Evolutionary conservation across 2,113 vertebrate species (phyloP), one percentile per base, ranked within the genome.

Genomic region (Gulo gulo): DNA sequence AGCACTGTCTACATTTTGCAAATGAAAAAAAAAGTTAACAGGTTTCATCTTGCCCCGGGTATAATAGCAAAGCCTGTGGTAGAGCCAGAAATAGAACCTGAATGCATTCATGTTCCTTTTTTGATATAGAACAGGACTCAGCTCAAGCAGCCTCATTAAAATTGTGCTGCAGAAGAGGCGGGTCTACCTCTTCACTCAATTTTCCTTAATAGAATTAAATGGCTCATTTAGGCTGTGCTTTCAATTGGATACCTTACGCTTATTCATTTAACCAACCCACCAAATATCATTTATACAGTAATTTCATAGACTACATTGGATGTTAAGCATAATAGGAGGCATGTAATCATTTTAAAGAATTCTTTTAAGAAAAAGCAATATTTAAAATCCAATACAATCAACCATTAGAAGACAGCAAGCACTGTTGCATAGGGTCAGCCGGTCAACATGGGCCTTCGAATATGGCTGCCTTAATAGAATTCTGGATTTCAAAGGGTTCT

Each of bases 71-170:
- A 97, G 74, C 95, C 94, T 69, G 23, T 67, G 59, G 78, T 73
- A 84, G 81, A 95, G 69, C 69, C 94, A 90, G 80, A 97, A 97
- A 96, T 92, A 97, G 97, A 98, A 95, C 16, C 92, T 65, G 57
- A 31, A 95, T 55, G 45, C 65, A 88, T 90, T 69, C 89, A 61
- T 94, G 61, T 74, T 96, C 57, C 52, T 76, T 97, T 81, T 94
- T 89, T 96, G 82, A 97, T 94, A 63, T 71, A 91, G 86, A 95
- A 74, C 79, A 95, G 86, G 34, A 76, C 59, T 89, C 29, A 26
- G 9, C 55, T 81, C 52, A 86, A 80, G 80, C 36, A 65, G 61
- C 47, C 57, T 96, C 57, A 84, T 89, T 95, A 94, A 95, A 97
- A 96, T 67, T 59, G 10, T 95, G 83, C 80, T 74, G 36, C 36